phyloP scores from a whole-genome alignment of 1,140 invertebrate species.

The Drosophila repletoides region DNA sequence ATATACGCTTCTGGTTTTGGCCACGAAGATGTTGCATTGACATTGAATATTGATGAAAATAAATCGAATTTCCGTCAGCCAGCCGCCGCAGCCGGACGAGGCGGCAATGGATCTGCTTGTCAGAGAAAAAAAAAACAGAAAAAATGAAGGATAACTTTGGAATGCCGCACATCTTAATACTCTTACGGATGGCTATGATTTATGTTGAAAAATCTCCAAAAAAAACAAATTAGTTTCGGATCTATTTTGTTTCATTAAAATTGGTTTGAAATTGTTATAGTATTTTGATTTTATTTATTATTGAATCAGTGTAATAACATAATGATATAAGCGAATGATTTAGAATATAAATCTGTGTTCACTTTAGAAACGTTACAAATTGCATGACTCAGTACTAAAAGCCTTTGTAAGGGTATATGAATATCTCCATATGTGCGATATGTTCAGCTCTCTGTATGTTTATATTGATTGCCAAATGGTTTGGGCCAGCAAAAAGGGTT shows the following conservation, averaged over 20 bases:
- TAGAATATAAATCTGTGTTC: too few species aligned
- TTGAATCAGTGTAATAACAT: too few species aligned
- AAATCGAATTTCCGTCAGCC: slow-evolving; percentile 76
- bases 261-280: too few species aligned
- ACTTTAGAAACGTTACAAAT: too few species aligned
- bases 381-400: too few species aligned
- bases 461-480: slow-evolving; percentile 62
- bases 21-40: slow-evolving; percentile 78
- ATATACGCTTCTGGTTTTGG: slow-evolving; percentile 68
- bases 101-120: slow-evolving; percentile 19
- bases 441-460: slow-evolving; percentile 20
- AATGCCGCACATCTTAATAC: too few species aligned
- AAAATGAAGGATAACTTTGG: neutral
- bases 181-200: too few species aligned
- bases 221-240: too few species aligned
- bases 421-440: slow-evolving; percentile 35
- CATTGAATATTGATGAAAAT: slow-evolving; percentile 81
- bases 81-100: slow-evolving; percentile 37
- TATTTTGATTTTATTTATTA: too few species aligned
- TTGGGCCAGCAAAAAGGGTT: slow-evolving; percentile 66
- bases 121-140: neutral
- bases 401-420: too few species aligned
- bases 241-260: too few species aligned
- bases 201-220: neutral
- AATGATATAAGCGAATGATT: too few species aligned